A percentile compares a stretch with the other conserved stretches of the same genome.
phyloP scores from a whole-genome alignment of 2,888 invertebrate species.

The Drosophila colorata region DNA sequence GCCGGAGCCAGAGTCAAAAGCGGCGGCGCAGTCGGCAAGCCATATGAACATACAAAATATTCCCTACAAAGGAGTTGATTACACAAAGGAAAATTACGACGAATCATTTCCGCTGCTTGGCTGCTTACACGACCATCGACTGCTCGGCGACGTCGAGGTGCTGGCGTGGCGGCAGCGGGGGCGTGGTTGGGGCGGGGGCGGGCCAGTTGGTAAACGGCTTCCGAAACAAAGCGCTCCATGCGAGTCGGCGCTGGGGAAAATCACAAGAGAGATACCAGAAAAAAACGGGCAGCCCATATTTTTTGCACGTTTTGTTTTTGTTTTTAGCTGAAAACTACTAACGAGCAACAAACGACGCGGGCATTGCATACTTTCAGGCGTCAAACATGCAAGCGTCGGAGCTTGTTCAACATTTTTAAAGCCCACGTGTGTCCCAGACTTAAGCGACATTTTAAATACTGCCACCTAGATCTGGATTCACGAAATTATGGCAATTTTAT shows the following conservation, averaged over 20 bases:
- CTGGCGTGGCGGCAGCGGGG: not conserved
- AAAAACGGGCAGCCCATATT: constrained; percentile 39
- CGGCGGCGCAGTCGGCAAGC: constrained; percentile 54
- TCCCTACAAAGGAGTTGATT: constrained; percentile 83
- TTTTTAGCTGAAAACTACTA: constrained; percentile 54
- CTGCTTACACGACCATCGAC: constrained; percentile 78
- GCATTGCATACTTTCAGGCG: constrained; percentile 41
- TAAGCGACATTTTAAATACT: not conserved
- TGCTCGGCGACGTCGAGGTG: constrained; percentile 36
- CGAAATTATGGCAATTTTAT: not conserved
- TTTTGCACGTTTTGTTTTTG: constrained; percentile 21
- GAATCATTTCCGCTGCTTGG: constrained; percentile 85
- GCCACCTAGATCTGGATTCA: too few relatives aligned
- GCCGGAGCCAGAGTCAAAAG: constrained; percentile 39
- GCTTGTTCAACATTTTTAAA: constrained; percentile 19
- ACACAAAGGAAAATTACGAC: constrained; percentile 85
- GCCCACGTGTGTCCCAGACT: constrained; percentile 18
- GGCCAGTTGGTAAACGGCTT: constrained; percentile 60
- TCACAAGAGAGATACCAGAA: constrained; percentile 72
- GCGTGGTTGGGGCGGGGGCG: not conserved
- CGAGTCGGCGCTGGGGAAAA: constrained; percentile 46
- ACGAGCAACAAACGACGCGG: constrained; percentile 63
- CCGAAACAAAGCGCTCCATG: constrained; percentile 69
- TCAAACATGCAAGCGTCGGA: constrained; percentile 24
- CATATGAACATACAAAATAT: constrained; percentile 81